Evolutionary conservation across 2,113 vertebrate genomes (phyloP).

Genomic region (Papio anubis): DNA sequence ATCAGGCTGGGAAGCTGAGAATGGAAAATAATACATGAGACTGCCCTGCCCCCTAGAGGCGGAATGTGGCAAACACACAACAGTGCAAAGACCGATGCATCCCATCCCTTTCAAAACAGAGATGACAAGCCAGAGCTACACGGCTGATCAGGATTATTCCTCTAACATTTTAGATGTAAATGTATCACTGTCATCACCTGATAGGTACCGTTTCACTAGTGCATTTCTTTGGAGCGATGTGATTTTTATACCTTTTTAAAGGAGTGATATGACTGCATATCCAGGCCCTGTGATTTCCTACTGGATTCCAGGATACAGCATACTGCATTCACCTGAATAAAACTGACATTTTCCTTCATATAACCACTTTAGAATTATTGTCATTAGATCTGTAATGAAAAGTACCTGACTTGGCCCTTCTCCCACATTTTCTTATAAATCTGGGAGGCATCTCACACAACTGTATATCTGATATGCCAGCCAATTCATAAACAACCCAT

Average conservation of each 20-base stretch:
- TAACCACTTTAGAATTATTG: conserved; percentile 28
- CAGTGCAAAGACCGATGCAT: neutral
- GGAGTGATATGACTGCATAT: neutral
- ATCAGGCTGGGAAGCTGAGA: conserved; percentile 19
- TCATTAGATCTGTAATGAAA: conserved; percentile 32
- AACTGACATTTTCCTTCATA: conserved; percentile 9
- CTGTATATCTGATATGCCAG: neutral
- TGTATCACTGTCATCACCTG: neutral
- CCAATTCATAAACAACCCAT: conserved; percentile 30
- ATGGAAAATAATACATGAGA: conserved; percentile 44
- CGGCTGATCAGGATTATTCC: neutral
- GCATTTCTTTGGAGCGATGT: conserved; percentile 33
- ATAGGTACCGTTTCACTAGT: conserved; percentile 4
- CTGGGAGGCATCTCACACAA: neutral
- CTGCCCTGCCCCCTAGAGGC: conserved; percentile 73
- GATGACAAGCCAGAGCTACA: neutral
- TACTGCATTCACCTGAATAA: neutral
- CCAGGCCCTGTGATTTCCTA: neutral
- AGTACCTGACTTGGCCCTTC: neutral
- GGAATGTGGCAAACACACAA: conserved; percentile 22
- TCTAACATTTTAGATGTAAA: conserved; percentile 26
- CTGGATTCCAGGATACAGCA: neutral
- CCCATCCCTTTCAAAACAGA: conserved; percentile 51
- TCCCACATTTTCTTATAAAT: conserved; percentile 4
- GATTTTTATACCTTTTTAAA: neutral